Evolutionary conservation across 2,113 vertebrate genomes (phyloP).

Genomic region (Cyphomyrus plagiostoma): DNA sequence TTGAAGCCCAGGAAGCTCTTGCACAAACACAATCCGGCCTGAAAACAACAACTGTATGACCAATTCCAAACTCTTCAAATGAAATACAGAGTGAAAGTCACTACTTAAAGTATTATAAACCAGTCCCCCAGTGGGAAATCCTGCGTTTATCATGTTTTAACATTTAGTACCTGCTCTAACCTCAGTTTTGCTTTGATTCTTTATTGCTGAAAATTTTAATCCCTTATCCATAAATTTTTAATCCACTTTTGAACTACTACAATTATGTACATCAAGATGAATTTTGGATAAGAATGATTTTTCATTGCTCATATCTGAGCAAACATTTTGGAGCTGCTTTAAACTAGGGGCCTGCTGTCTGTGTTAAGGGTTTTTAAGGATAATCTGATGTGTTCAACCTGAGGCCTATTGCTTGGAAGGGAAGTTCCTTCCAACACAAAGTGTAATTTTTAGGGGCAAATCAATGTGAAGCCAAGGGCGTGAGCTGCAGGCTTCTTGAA

Average conservation of each 20-base stretch:
- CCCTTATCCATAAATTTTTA: slow-evolving; percentile 30
- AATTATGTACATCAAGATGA: slow-evolving; percentile 40
- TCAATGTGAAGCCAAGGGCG: background rate
- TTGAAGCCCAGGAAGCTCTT: background rate
- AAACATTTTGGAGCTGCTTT: background rate
- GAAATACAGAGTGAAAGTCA: slow-evolving; percentile 22
- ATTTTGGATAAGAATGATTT: slow-evolving; percentile 46
- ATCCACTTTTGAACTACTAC: slow-evolving; percentile 47
- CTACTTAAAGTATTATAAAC: slow-evolving; percentile 18
- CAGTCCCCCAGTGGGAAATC: slow-evolving; percentile 23
- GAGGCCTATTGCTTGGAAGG: background rate
- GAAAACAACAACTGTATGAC: slow-evolving; percentile 16
- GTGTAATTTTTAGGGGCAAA: background rate
- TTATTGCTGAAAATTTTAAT: slow-evolving; percentile 43
- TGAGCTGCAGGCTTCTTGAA: background rate
- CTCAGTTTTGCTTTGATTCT: slow-evolving; percentile 24
- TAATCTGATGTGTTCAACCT: background rate
- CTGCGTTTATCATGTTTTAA: slow-evolving; percentile 32
- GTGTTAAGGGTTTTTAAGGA: background rate
- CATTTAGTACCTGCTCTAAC: background rate
- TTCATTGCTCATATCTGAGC: background rate
- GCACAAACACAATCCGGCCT: background rate
- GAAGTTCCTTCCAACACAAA: background rate
- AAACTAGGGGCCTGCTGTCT: background rate
- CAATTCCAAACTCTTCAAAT: slow-evolving; percentile 22